Evolutionary conservation across 2,797 vertebrate genomes (phyloP).

Genomic region (Ptychadena robeensis): DNA sequence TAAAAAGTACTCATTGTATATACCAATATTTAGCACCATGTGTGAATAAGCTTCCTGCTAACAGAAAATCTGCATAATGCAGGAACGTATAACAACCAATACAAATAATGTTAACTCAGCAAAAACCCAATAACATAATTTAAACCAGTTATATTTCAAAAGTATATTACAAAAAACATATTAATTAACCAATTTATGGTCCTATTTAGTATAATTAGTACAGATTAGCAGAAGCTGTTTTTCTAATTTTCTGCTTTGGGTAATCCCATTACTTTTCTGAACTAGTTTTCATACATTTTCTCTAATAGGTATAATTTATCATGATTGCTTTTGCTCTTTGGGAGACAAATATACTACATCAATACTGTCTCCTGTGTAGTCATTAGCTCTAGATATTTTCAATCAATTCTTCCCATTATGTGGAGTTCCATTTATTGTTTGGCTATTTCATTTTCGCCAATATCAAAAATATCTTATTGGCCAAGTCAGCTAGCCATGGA

Average conservation of each 20-base stretch:
- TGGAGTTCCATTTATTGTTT: not conserved
- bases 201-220: not conserved
- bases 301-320: not conserved
- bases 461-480: not conserved
- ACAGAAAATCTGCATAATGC: not conserved
- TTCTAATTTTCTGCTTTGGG: not conserved
- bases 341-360: not conserved
- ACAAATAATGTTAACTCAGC: not conserved
- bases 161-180: too few species aligned
- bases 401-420: not conserved
- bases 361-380: not conserved
- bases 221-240: not conserved
- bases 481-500: not conserved
- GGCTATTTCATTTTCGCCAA: too few species aligned
- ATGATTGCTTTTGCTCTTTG: not conserved
- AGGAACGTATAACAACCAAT: not conserved
- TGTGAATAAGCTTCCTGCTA: not conserved
- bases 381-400: not conserved
- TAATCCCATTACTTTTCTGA: not conserved
- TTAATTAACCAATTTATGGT: not conserved
- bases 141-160: too few species aligned
- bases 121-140: too few species aligned
- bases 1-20: not conserved
- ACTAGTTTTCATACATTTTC: not conserved
- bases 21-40: not conserved